phyloP scores from a whole-genome alignment of 2,113 vertebrate genomes.

The Telmatochromis sp. region DNA sequence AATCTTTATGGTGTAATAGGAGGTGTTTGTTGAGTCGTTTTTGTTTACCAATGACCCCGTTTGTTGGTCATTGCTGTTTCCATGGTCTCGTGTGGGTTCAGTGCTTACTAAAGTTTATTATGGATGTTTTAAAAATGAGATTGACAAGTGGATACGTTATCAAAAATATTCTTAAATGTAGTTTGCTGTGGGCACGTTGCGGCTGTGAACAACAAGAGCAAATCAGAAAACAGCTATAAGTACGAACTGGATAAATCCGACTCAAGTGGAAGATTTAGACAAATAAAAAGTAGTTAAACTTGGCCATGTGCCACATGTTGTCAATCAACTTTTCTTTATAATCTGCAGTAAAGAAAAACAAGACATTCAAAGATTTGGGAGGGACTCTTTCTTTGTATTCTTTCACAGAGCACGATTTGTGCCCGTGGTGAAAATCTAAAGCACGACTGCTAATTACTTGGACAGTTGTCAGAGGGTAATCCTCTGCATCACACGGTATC shows the following conservation, averaged over 20 bases:
- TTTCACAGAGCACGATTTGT: not conserved
- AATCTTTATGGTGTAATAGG: not conserved
- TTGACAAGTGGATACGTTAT: not conserved
- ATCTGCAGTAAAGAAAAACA: not conserved
- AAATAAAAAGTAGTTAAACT: not conserved
- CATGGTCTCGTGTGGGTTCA: not conserved
- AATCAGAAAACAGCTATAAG: not conserved
- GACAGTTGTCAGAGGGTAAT: not conserved
- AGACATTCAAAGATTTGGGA: not conserved
- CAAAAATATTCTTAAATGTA: not conserved
- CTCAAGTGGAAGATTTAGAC: not conserved
- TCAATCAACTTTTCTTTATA: not conserved
- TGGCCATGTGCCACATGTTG: not conserved
- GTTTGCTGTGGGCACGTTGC: not conserved
- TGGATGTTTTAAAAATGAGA: not conserved
- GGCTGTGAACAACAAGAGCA: not conserved
- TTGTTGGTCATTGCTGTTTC: not conserved
- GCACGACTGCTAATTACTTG: slow-evolving; percentile 16
- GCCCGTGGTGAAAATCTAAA: not conserved
- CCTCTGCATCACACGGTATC: not conserved
- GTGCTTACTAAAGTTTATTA: not conserved
- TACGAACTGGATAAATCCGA: not conserved
- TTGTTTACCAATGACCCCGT: not conserved
- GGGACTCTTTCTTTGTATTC: not conserved
- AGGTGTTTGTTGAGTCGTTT: not conserved